phyloP scores from a whole-genome alignment of 2,888 invertebrate genomes.

The Harpagoxenus sublaevis region DNA sequence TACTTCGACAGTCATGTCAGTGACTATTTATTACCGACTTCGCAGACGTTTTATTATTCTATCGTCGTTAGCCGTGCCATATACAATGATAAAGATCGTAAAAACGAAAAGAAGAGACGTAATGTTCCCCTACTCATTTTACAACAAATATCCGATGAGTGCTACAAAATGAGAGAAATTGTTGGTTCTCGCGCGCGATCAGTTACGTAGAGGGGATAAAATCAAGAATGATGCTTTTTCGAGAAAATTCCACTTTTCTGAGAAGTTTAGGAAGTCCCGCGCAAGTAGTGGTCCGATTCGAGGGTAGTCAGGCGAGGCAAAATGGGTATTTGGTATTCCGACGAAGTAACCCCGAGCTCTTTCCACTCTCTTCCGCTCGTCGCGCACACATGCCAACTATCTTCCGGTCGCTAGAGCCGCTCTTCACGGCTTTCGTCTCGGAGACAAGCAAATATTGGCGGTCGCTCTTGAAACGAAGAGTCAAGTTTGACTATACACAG shows the following conservation, averaged over 20 bases:
- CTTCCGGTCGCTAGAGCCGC: conserved; percentile 76
- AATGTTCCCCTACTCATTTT: not conserved
- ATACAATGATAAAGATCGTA: not conserved
- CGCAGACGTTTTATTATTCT: conserved; percentile 1
- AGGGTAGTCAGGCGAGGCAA: conserved; percentile 79
- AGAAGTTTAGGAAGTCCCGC: conserved; percentile 74
- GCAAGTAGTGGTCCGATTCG: conserved; percentile 77
- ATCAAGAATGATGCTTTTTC: conserved; percentile 43
- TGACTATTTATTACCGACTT: conserved; percentile 2
- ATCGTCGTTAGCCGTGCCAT: not conserved
- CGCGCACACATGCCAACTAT: conserved; percentile 81
- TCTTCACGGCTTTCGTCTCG: conserved; percentile 78
- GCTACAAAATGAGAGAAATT: not conserved
- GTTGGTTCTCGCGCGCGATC: conserved; percentile 24
- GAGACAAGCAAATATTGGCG: conserved; percentile 83
- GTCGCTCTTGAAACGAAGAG: conserved; percentile 61
- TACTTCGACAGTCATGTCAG: conserved; percentile 70
- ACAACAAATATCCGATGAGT: not conserved
- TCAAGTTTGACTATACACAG: conserved; percentile 51
- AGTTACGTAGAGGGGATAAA: conserved; percentile 40
- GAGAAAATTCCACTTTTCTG: conserved; percentile 41
- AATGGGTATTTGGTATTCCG: conserved; percentile 83
- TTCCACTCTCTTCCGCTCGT: conserved; percentile 76
- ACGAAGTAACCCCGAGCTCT: conserved; percentile 76
- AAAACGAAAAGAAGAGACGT: not conserved